Conservation (phyloP, 2,888 invertebrate species). For the Nipponacmea schrenckii region DNA sequence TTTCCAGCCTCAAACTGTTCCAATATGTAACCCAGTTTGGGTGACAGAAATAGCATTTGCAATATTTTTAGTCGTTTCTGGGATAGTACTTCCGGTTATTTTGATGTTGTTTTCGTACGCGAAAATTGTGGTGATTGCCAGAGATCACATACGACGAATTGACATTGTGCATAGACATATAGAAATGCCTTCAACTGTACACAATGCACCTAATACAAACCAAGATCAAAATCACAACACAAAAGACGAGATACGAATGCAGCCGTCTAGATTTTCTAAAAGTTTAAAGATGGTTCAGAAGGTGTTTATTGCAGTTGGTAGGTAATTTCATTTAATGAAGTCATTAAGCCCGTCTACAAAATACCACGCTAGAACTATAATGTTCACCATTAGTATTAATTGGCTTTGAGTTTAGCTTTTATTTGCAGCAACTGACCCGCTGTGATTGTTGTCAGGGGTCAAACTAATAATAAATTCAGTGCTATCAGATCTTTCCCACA, state of each 20-base stretch:
- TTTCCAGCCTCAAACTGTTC: constrained; percentile 48
- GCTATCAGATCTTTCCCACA: no score
- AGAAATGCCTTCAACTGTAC: background rate
- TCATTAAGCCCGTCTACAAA: background rate
- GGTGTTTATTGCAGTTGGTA: constrained; percentile 42
- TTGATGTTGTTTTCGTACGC: constrained; percentile 39
- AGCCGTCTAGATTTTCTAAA: constrained; percentile 21
- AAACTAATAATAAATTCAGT: no score
- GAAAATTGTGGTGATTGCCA: constrained; percentile 36
- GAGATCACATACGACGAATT: constrained; percentile 34
- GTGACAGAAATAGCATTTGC: constrained; percentile 28
- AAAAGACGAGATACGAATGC: background rate
- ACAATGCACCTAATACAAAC: background rate
- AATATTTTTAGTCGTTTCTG: constrained; percentile 32
- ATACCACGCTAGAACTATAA: background rate
- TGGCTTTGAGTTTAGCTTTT: no score
- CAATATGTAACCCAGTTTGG: constrained; percentile 46
- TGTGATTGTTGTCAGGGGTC: no score
- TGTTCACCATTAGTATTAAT: background rate
- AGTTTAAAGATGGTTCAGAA: constrained; percentile 37
- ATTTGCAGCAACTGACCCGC: no score
- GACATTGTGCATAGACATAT: constrained; percentile 32
- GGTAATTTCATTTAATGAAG: no score
- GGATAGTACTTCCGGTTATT: constrained; percentile 34
- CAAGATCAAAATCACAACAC: background rate